Evolutionary conservation across 2,888 invertebrate genomes (phyloP), one percentile per base, ranked within the genome.

Genomic region (Trissolcus brochymenae): DNA sequence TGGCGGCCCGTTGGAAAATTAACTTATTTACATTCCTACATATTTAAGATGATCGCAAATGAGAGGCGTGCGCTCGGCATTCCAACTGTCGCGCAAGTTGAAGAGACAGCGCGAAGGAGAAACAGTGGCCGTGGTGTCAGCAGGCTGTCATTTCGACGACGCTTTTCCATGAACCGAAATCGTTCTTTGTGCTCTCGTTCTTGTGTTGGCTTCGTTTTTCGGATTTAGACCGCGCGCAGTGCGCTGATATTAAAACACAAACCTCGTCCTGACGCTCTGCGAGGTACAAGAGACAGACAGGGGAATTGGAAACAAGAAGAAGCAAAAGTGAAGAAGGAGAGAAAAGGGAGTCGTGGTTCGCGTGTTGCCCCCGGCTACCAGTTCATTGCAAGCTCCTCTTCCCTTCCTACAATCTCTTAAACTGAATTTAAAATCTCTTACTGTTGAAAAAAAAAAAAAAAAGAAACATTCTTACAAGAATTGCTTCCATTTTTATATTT

Each of bases 301-400:
- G 56, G 67, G 67, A 67, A 74, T 61, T 67, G 67, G 67, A 13
- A 76, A 76, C 61, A 70, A 73, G 57, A 68, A 66, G 57, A 68
- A 76, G 74, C 60, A 50, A 41, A 64, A 56, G 19, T 53, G 76
- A 62, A 72, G 62, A 71, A 80, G 67, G 70, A 73, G 74, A 76
- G 73, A 77, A 59, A 64, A 70, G 59, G 53, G 67, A 79, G 73
- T 62, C 49, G 60, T 65, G 51, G 73, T 78, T 85, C 82, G 85
- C 84, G 84, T 84, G 85, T 84, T 85, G 84, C 84, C 82, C 75
- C 79, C 80, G 82, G 85, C 83, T 85, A 84, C 84, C 65, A 74
- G 54, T 83, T 81, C 77, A 82, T 82, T 79, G 79, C 82, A 81
- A 81, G 81, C 82, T 80, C 82, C 82, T 80, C 16, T 80, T 80